These are phyloP conservation scores for Peromyscus aztecus DNA, from an alignment of 2,797 vertebrate genomes.

Conservation along the genomic window DNA sequence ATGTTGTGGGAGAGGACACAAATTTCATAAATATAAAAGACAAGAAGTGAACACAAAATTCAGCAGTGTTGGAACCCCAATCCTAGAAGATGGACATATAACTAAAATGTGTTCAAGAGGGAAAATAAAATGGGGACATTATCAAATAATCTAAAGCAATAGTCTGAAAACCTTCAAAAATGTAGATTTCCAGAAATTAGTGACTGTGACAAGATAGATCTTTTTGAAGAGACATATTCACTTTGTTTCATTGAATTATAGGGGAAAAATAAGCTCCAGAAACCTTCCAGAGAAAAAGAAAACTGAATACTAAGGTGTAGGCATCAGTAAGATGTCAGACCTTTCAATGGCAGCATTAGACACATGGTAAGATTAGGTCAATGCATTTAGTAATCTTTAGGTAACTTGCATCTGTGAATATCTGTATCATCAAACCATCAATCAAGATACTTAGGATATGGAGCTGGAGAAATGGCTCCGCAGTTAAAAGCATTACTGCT, in stretches of 20 bases:
- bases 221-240: background rate
- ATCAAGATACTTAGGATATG: background rate
- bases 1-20: background rate
- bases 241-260: slow-evolving; percentile 39
- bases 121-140: background rate
- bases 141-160: slow-evolving; percentile 18
- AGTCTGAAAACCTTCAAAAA: slow-evolving; percentile 10
- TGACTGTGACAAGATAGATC: background rate
- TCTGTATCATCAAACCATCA: background rate
- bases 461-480: too few relatives aligned
- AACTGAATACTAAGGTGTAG: background rate
- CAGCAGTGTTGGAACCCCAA: background rate
- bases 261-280: background rate
- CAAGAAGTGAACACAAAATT: background rate
- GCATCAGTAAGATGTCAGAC: slow-evolving; percentile 6
- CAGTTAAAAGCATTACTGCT: background rate
- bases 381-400: background rate
- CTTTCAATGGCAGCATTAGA: background rate
- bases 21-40: slow-evolving; percentile 29
- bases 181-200: slow-evolving; percentile 7
- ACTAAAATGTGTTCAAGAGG: background rate
- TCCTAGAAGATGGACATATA: background rate
- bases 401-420: background rate
- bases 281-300: background rate
- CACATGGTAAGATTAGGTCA: background rate